Evolutionary conservation across 2,888 invertebrate genomes (phyloP).

Genomic region (Salpingus planirostris): DNA sequence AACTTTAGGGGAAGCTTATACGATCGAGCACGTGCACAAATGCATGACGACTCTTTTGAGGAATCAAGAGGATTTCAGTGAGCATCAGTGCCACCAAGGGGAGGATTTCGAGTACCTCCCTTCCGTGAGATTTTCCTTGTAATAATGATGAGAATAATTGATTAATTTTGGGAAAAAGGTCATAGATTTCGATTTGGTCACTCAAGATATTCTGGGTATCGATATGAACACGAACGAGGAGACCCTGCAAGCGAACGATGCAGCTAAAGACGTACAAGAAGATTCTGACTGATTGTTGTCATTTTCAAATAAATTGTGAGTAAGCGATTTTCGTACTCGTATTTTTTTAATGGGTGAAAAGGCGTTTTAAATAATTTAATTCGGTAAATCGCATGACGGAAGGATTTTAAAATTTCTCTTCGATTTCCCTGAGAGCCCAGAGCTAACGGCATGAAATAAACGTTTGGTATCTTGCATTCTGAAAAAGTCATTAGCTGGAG

Average conservation of each 20-base stretch:
- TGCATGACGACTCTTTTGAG: slow-evolving; percentile 27
- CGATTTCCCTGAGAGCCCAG: too few relatives aligned
- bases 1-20: slow-evolving; percentile 28
- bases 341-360: too few relatives aligned
- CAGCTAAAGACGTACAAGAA: slow-evolving; percentile 4
- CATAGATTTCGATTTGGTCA: slow-evolving; percentile 41
- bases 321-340: too few relatives aligned
- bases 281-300: too few relatives aligned
- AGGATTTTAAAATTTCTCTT: too few relatives aligned
- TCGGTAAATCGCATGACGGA: too few relatives aligned
- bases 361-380: too few relatives aligned
- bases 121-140: slow-evolving; percentile 20
- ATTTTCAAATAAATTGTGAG: too few relatives aligned
- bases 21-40: slow-evolving; percentile 19
- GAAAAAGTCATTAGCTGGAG: too few relatives aligned
- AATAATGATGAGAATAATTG: slow-evolving; percentile 2
- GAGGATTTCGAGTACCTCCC: slow-evolving; percentile 28
- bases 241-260: slow-evolving; percentile 6
- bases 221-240: slow-evolving; percentile 34
- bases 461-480: too few relatives aligned
- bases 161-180: slow-evolving; percentile 33
- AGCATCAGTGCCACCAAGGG: slow-evolving; percentile 11
- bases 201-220: slow-evolving; percentile 46
- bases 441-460: too few relatives aligned
- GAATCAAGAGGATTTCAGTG: slow-evolving; percentile 4